Evolutionary conservation across 2,797 vertebrate genomes (phyloP).

Genomic region (Avahi laniger): DNA sequence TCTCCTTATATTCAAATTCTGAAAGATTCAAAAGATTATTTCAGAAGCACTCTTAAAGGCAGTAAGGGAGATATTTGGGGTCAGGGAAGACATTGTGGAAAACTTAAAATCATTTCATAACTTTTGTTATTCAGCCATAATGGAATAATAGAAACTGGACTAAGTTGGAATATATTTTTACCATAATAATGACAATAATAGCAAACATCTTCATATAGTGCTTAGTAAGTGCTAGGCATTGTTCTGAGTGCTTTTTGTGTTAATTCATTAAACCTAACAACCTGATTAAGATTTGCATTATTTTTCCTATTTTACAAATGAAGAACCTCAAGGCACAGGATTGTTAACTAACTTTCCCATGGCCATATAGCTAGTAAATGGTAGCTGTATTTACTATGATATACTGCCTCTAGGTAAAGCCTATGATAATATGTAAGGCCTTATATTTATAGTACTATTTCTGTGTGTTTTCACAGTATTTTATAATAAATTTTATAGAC

Average conservation of each 20-base stretch:
- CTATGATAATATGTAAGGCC: neutral
- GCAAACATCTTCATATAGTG: neutral
- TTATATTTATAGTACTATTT: neutral
- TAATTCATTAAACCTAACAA: conserved; percentile 1
- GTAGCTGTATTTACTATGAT: neutral
- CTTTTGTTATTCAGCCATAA: neutral
- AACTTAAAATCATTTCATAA: neutral
- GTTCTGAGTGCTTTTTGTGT: neutral
- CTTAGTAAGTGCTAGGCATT: neutral
- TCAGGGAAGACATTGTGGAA: neutral
- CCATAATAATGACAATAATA: neutral
- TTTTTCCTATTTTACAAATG: neutral
- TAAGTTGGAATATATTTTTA: neutral
- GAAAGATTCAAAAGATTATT: neutral
- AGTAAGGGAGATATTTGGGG: neutral
- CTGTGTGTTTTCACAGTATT: neutral
- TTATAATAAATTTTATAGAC: neutral
- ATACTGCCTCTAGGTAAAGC: neutral
- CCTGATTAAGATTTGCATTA: neutral
- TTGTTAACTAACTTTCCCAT: neutral
- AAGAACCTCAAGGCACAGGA: neutral
- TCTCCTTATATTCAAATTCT: neutral
- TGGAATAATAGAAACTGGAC: neutral
- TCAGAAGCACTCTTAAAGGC: neutral
- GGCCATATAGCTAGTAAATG: neutral